These are phyloP conservation scores for Tachyglossus aculeatus DNA, from an alignment of 2,797 vertebrate genomes.

Conservation along the genomic window DNA sequence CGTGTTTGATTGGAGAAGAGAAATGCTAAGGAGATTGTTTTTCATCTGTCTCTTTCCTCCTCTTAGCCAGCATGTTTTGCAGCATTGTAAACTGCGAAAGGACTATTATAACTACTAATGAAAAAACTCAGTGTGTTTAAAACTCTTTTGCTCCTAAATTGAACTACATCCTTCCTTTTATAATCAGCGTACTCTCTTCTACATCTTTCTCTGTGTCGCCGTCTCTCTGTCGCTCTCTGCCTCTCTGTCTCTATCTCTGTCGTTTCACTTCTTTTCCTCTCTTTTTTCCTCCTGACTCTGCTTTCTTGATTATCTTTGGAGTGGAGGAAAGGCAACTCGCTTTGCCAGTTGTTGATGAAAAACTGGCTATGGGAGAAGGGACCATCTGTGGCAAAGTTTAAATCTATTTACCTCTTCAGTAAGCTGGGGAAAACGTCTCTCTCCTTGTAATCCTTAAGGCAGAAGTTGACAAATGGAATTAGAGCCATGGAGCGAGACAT, in stretches of 20 bases:
- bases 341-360: constrained; percentile 37
- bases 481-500: constrained; percentile 23
- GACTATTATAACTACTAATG: background rate
- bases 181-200: background rate
- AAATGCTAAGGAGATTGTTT: background rate
- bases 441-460: constrained; percentile 35
- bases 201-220: too few relatives aligned
- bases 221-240: background rate
- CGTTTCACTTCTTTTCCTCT: background rate
- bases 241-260: background rate
- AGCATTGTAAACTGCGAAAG: background rate
- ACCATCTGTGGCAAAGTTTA: constrained; percentile 38
- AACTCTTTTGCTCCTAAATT: background rate
- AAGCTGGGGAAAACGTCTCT: constrained; percentile 22
- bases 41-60: background rate
- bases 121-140: background rate
- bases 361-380: constrained; percentile 29
- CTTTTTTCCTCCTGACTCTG: background rate
- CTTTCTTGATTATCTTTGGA: background rate
- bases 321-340: constrained; percentile 24
- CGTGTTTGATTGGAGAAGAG: background rate
- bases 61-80: background rate
- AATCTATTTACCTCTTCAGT: constrained; percentile 38
- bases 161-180: background rate
- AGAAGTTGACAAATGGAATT: constrained; percentile 42